Evolutionary conservation across 2,888 invertebrate genomes (phyloP).

Genomic region (Diogma glabrata): DNA sequence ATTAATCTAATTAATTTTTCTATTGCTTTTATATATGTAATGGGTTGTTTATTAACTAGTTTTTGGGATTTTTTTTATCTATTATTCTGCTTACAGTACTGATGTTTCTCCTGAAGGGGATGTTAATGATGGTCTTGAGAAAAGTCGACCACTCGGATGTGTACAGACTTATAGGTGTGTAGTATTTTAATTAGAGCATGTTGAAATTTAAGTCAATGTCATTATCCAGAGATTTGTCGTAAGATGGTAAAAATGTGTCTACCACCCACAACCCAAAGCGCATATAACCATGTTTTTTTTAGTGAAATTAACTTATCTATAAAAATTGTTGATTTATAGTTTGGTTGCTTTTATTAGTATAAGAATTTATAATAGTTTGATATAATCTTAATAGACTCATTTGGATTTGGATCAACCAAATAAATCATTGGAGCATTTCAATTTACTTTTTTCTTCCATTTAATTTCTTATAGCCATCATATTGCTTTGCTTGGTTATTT

Average conservation of each 20-base stretch:
- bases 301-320: too few species aligned
- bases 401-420: conserved; percentile 5
- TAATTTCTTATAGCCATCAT: not conserved
- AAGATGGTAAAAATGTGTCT: too few species aligned
- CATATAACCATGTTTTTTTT: too few species aligned
- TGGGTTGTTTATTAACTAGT: conserved; percentile 6
- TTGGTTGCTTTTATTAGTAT: not conserved
- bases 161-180: conserved; percentile 30
- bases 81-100: conserved; percentile 8
- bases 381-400: too few species aligned
- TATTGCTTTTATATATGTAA: conserved; percentile 5
- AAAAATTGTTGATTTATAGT: too few species aligned
- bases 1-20: not conserved
- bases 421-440: conserved; percentile 12
- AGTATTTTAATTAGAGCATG: conserved; percentile 9
- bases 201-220: too few species aligned
- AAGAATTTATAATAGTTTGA: conserved; percentile 1
- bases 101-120: conserved; percentile 15
- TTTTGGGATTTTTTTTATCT: conserved; percentile 7
- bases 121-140: conserved; percentile 19
- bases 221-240: too few species aligned
- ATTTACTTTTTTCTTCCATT: conserved; percentile 16
- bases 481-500: conserved; percentile 8
- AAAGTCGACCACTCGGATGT: conserved; percentile 31
- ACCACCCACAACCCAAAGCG: too few species aligned